Conservation (phyloP, 2,797 vertebrate species). For the Sebastes elongatus region DNA sequence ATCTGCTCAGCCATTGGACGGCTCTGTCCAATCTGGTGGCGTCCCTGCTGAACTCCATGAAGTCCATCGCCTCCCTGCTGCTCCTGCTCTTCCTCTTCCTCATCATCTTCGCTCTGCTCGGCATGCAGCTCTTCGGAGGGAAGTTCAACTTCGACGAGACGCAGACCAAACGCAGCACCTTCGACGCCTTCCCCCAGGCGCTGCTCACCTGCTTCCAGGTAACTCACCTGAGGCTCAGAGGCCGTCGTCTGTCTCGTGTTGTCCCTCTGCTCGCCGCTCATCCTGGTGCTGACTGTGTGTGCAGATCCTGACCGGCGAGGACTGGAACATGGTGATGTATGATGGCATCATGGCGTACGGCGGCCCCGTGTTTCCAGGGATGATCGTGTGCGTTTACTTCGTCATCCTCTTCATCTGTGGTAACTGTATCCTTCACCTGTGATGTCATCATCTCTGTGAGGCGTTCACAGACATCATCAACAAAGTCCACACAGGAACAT, state of each 20-base stretch:
- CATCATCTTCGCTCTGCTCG: slow-evolving; percentile 98
- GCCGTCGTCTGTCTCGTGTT: not conserved
- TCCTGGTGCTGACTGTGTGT: slow-evolving; percentile 7
- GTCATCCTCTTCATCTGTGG: slow-evolving; percentile 86
- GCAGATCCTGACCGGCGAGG: slow-evolving; percentile 84
- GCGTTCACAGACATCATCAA: not conserved
- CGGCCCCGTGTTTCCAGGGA: slow-evolving; percentile 80
- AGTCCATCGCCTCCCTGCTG: slow-evolving; percentile 96
- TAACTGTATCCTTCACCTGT: slow-evolving; percentile 77
- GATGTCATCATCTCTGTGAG: not conserved
- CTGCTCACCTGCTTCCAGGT: slow-evolving; percentile 99
- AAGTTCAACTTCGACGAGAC: slow-evolving; percentile 99
- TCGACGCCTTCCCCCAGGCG: slow-evolving; percentile 96
- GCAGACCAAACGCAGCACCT: slow-evolving; percentile 97
- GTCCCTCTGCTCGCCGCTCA: too few relatives aligned
- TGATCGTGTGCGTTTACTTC: slow-evolving; percentile 85
- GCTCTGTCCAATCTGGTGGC: slow-evolving; percentile 97
- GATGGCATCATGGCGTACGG: slow-evolving; percentile 85
- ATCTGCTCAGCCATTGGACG: slow-evolving; percentile 90
- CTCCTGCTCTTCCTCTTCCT: slow-evolving; percentile 98
- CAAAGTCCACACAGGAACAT: not conserved
- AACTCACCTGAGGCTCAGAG: not conserved
- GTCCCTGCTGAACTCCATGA: slow-evolving; percentile 98
- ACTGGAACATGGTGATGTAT: slow-evolving; percentile 86
- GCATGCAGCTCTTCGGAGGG: slow-evolving; percentile 98